A percentile compares a stretch with the other conserved stretches of the same genome.
Conservation (phyloP, 1,140 invertebrate species). For the Caenorhabditis tropicalis region DNA sequence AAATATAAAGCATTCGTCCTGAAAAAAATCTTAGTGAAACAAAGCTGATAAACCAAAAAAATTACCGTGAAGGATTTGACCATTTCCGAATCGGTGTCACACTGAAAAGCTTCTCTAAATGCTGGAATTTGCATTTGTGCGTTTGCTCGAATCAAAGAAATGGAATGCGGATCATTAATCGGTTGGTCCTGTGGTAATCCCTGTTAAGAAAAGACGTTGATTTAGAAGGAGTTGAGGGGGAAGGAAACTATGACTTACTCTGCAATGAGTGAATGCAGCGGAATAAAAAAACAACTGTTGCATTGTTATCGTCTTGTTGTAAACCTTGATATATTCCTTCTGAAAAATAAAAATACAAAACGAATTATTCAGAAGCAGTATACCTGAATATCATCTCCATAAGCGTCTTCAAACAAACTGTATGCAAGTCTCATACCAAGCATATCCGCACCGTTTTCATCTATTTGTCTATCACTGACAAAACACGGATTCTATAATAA, state of each 20-base stretch:
- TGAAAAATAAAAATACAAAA: background rate
- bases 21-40: background rate
- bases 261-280: background rate
- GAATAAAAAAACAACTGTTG: conserved; percentile 1
- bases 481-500: background rate
- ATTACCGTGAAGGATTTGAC: background rate
- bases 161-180: background rate
- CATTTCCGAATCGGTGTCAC: background rate
- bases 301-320: background rate
- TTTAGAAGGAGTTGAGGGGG: too few relatives aligned
- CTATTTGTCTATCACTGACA: background rate
- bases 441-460: background rate
- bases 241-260: background rate
- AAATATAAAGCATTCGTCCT: background rate
- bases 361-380: background rate
- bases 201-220: background rate
- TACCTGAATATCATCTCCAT: background rate
- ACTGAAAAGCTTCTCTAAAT: background rate
- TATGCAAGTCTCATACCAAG: background rate
- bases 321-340: background rate
- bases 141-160: background rate
- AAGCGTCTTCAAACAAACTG: background rate
- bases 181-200: background rate
- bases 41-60: background rate
- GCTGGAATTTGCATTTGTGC: background rate